These are phyloP conservation scores for Machimus atricapillus DNA, from an alignment of 2,888 invertebrate species.

Conservation along the genomic window DNA sequence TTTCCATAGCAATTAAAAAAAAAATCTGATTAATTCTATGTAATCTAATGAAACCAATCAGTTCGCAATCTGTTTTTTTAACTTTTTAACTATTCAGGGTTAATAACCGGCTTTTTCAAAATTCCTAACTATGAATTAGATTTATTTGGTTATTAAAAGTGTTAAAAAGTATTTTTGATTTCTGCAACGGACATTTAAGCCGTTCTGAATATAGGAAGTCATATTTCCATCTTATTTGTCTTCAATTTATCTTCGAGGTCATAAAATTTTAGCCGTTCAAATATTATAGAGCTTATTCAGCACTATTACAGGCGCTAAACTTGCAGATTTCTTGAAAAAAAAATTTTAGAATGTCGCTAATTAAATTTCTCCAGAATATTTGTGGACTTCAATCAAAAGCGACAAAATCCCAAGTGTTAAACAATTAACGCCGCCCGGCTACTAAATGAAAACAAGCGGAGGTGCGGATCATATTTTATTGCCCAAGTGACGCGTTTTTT, in stretches of 20 bases:
- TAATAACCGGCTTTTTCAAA: too few species aligned
- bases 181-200: too few species aligned
- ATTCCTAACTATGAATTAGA: too few species aligned
- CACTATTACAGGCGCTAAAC: not conserved
- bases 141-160: too few species aligned
- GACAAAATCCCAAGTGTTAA: not conserved
- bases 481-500: not conserved
- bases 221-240: too few species aligned
- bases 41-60: not conserved
- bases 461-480: not conserved
- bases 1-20: not conserved
- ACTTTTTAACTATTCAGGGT: too few species aligned
- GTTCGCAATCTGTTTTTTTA: too few species aligned
- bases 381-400: not conserved
- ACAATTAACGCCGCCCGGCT: not conserved
- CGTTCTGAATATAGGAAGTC: too few species aligned
- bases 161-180: too few species aligned
- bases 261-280: not conserved
- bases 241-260: too few species aligned
- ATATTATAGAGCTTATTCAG: not conserved
- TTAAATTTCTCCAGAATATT: not conserved
- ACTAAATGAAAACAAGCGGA: too few species aligned
- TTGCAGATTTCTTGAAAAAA: not conserved
- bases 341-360: not conserved
- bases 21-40: not conserved